Conservation (phyloP, 2,113 vertebrate genomes). For the Bos javanicus region DNA sequence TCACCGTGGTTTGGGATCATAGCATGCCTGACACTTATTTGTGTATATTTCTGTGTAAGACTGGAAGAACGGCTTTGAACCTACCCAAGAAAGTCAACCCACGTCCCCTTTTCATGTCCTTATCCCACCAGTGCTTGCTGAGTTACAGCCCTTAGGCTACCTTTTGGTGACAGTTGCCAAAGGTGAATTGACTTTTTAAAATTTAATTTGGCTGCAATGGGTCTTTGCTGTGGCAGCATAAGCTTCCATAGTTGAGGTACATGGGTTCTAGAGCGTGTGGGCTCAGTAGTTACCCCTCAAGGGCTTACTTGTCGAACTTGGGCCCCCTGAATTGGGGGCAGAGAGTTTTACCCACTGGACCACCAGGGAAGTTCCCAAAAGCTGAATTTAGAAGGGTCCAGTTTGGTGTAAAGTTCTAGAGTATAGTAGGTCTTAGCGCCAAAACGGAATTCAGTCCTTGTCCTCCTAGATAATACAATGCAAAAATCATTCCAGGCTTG, state of each 20-base stretch:
- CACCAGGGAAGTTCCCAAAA: not conserved
- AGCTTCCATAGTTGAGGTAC: not conserved
- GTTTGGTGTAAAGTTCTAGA: not conserved
- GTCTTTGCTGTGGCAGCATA: not conserved
- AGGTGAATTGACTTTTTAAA: not conserved
- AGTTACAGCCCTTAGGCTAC: not conserved
- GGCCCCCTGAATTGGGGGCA: not conserved
- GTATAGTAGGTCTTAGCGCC: not conserved
- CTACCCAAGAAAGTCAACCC: not conserved
- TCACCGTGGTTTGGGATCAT: rapidly evolving
- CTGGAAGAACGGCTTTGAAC: not conserved
- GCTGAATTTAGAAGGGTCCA: not conserved
- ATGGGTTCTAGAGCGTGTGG: not conserved
- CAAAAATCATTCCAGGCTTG: not conserved
- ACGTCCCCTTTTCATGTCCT: not conserved
- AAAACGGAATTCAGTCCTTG: not conserved
- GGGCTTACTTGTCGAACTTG: not conserved
- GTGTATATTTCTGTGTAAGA: not conserved
- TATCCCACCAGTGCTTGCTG: not conserved
- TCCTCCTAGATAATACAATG: not conserved
- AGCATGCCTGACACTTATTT: not conserved
- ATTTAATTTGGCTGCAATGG: not conserved
- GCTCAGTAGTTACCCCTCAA: not conserved
- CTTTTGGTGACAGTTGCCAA: not conserved
- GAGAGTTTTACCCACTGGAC: not conserved